Conservation (phyloP, 1,140 invertebrate genomes). For the Saxidomus purpurata region DNA sequence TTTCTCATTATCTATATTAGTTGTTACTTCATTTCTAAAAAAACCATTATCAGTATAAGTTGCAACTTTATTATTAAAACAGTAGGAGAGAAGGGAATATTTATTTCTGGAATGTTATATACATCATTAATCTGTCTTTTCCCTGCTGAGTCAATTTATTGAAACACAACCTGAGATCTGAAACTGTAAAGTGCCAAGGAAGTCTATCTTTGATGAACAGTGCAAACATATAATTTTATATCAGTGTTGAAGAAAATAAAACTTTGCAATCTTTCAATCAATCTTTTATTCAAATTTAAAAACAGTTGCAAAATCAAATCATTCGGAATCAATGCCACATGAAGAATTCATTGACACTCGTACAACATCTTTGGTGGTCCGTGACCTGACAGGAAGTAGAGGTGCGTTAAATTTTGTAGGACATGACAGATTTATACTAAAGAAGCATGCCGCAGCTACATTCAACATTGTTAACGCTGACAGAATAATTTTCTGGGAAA, state of each 20-base stretch:
- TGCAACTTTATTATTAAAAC: not conserved
- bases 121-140: not conserved
- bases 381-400: not conserved
- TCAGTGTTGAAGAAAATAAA: conserved; percentile 8
- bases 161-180: not conserved
- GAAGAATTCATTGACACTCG: not conserved
- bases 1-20: too few relatives aligned
- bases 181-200: not conserved
- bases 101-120: not conserved
- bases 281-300: not conserved
- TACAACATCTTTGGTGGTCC: not conserved
- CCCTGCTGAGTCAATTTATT: not conserved
- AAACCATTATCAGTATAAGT: not conserved
- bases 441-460: not conserved
- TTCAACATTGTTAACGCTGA: not conserved
- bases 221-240: not conserved
- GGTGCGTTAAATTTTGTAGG: not conserved
- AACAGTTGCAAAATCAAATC: not conserved
- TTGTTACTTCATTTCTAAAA: too few relatives aligned
- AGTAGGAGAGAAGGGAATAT: not conserved
- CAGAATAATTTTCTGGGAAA: not conserved
- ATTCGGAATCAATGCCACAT: not conserved
- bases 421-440: not conserved
- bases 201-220: not conserved
- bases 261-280: not conserved